Conservation (phyloP, 2,113 vertebrate genomes). For the Percopsis transmontana region DNA sequence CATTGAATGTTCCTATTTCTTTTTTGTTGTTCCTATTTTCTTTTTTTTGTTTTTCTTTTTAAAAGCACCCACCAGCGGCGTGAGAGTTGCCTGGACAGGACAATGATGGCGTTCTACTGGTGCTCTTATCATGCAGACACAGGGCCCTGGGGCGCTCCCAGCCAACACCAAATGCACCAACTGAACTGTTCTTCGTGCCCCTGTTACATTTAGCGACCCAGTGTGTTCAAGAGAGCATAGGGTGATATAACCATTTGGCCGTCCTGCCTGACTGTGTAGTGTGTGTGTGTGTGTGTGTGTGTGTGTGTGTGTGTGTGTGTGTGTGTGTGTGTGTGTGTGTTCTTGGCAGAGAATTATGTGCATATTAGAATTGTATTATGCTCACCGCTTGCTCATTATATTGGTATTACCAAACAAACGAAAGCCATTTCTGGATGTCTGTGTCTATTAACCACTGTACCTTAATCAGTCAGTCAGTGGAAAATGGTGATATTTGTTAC, state of each 20-base stretch:
- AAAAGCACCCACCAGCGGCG: conserved; percentile 1
- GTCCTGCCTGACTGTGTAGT: not conserved
- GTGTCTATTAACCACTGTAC: not conserved
- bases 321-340: not conserved
- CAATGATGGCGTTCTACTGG: not conserved
- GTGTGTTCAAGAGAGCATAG: conserved; percentile 7
- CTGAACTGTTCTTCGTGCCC: not conserved
- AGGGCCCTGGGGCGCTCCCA: not conserved
- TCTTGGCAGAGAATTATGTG: not conserved
- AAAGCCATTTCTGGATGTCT: not conserved
- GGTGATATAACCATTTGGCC: not conserved
- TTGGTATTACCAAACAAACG: too few species aligned
- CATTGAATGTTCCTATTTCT: conserved; percentile 6
- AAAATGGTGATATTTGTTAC: conserved; percentile 9
- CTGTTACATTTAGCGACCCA: conserved; percentile 11
- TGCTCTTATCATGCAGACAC: not conserved
- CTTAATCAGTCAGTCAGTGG: not conserved
- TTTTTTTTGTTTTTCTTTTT: too few species aligned
- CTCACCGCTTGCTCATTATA: too few species aligned
- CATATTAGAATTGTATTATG: not conserved
- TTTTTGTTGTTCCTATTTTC: too few species aligned
- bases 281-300: not conserved
- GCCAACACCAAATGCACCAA: not conserved
- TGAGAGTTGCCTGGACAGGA: not conserved
- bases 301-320: conserved; percentile 1